Conservation (phyloP, 2,797 vertebrate genomes). For the Avahi laniger region DNA sequence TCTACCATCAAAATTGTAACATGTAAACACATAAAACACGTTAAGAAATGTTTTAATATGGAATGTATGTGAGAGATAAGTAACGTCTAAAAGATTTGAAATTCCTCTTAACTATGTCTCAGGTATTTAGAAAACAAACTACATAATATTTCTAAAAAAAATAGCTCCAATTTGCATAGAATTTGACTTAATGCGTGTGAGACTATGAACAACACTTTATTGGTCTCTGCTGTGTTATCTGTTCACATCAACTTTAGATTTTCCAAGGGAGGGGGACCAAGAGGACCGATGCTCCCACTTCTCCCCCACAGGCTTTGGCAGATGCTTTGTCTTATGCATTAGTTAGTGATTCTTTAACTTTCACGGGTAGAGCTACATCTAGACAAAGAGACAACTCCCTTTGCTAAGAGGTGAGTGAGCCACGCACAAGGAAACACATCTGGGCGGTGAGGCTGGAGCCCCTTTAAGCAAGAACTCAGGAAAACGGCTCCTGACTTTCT, state of each 20-base stretch:
- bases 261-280: not conserved
- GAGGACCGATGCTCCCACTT: fast-evolving
- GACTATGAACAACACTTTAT: fast-evolving
- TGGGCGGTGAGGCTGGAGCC: fast-evolving
- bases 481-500: not conserved
- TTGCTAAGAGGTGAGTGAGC: not conserved
- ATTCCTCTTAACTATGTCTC: not conserved
- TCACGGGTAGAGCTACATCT: not conserved
- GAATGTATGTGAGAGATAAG: not conserved
- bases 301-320: too few relatives aligned
- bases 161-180: not conserved
- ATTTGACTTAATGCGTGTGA: not conserved
- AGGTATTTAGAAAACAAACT: not conserved
- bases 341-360: fast-evolving
- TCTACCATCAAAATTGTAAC: not conserved
- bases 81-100: not conserved
- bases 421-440: fast-evolving
- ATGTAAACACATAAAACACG: not conserved
- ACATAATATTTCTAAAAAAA: not conserved
- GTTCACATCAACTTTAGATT: not conserved
- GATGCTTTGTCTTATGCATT: not conserved
- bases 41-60: not conserved
- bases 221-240: not conserved
- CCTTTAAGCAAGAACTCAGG: not conserved
- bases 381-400: not conserved